phyloP scores from a whole-genome alignment of 2,888 invertebrate genomes.

The Ceraclea dissimilis region DNA sequence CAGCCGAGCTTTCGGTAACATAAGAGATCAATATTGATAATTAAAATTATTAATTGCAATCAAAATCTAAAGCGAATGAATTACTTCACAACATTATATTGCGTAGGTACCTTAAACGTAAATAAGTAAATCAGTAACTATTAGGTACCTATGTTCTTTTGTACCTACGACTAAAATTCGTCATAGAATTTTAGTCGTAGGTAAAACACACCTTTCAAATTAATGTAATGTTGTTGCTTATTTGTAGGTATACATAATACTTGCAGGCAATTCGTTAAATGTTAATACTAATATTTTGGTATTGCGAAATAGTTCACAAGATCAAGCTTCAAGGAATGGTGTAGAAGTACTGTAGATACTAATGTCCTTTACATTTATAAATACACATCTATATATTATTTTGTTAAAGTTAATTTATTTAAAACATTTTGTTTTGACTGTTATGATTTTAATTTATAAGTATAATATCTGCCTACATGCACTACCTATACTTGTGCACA shows the following conservation, averaged over 20 bases:
- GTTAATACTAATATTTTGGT: not conserved
- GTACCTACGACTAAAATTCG: not conserved
- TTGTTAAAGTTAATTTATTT: not conserved
- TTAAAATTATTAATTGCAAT: too few species aligned
- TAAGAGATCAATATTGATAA: too few species aligned
- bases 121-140: too few species aligned
- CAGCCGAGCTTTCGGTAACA: too few species aligned
- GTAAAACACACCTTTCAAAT: not conserved
- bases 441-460: not conserved
- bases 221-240: not conserved
- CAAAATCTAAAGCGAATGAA: too few species aligned
- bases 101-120: too few species aligned
- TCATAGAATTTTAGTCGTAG: not conserved
- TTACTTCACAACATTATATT: too few species aligned
- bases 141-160: too few species aligned
- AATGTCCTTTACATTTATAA: not conserved
- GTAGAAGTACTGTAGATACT: not conserved
- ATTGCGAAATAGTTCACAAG: not conserved
- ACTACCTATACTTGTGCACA: too few species aligned
- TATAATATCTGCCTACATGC: too few species aligned
- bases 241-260: not conserved
- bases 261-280: not conserved
- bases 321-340: not conserved
- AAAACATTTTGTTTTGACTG: not conserved
- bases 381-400: not conserved